These are phyloP conservation scores for Megalopta genalis DNA, from an alignment of 1,140 invertebrate species.

Conservation along the genomic window DNA sequence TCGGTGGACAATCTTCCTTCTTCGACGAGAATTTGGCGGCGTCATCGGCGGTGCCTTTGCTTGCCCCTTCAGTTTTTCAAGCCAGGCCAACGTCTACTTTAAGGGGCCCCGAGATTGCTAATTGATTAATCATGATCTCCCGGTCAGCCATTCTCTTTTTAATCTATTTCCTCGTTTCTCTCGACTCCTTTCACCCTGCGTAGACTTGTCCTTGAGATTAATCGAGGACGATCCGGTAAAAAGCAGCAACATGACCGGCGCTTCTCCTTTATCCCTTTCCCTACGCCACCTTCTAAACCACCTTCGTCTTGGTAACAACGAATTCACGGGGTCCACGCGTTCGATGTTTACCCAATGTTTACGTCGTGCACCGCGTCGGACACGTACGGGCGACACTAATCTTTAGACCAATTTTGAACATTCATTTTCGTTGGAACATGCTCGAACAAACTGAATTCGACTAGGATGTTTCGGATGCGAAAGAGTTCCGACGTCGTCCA, in stretches of 20 bases:
- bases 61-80: slow-evolving; percentile 54
- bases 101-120: slow-evolving; percentile 60
- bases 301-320: neutral
- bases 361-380: too few relatives aligned
- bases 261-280: neutral
- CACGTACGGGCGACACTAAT: too few relatives aligned
- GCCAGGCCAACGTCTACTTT: slow-evolving; percentile 52
- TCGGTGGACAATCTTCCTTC: slow-evolving; percentile 27
- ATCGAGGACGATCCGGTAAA: slow-evolving; percentile 17
- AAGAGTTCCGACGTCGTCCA: too few relatives aligned
- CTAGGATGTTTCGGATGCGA: too few relatives aligned
- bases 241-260: neutral
- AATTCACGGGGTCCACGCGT: neutral
- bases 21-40: slow-evolving; percentile 41
- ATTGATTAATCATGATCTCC: slow-evolving; percentile 70
- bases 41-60: slow-evolving; percentile 68
- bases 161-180: slow-evolving; percentile 7
- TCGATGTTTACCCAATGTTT: neutral
- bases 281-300: neutral
- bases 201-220: slow-evolving; percentile 2
- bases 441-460: too few relatives aligned
- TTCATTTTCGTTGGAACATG: too few relatives aligned
- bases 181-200: neutral
- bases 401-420: too few relatives aligned
- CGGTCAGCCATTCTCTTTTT: slow-evolving; percentile 32